A percentile compares a stretch with the other conserved stretches of the same genome.
Evolutionary conservation across 92 coral and sea anemone genomes (phyloP).

Genomic region (Meandrina meandrites): DNA sequence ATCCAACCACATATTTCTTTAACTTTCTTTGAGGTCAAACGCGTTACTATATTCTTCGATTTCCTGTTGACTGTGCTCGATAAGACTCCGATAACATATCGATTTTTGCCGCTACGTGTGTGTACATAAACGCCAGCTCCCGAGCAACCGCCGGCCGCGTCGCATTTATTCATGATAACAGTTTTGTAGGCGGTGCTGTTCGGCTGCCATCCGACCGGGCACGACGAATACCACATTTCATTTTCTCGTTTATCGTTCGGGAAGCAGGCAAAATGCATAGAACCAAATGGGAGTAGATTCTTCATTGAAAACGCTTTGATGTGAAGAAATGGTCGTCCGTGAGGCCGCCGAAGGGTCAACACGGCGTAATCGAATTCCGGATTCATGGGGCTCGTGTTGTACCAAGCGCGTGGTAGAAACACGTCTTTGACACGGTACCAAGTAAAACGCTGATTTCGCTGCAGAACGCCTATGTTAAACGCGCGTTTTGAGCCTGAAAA

Average conservation of each 20-base stretch:
- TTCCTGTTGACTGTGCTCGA: slow-evolving; percentile 20
- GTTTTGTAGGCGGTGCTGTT: slow-evolving; percentile 10
- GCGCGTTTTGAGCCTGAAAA: background rate
- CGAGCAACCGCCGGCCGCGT: slow-evolving; percentile 42
- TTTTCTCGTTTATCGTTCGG: slow-evolving; percentile 34
- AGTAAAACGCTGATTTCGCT: slow-evolving; percentile 25
- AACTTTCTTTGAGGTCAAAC: slow-evolving; percentile 34
- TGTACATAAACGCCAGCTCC: slow-evolving; percentile 46
- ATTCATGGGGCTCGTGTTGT: background rate
- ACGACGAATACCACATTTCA: slow-evolving; percentile 48
- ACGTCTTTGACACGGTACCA: slow-evolving; percentile 17
- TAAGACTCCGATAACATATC: slow-evolving; percentile 38
- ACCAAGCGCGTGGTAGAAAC: slow-evolving; percentile 37
- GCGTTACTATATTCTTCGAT: slow-evolving; percentile 24
- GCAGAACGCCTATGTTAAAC: slow-evolving; percentile 27
- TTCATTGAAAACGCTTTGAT: slow-evolving; percentile 29
- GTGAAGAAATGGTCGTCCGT: slow-evolving; percentile 30
- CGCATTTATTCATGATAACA: slow-evolving; percentile 40
- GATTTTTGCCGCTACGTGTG: background rate
- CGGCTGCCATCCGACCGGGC: slow-evolving; percentile 46
- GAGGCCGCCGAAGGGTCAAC: slow-evolving; percentile 25
- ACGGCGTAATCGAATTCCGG: slow-evolving; percentile 47
- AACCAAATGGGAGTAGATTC: background rate
- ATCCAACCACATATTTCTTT: slow-evolving; percentile 50
- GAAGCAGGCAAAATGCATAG: slow-evolving; percentile 44